Conservation (phyloP, 2,113 vertebrate genomes). For the Brienomyrus brachyistius region DNA sequence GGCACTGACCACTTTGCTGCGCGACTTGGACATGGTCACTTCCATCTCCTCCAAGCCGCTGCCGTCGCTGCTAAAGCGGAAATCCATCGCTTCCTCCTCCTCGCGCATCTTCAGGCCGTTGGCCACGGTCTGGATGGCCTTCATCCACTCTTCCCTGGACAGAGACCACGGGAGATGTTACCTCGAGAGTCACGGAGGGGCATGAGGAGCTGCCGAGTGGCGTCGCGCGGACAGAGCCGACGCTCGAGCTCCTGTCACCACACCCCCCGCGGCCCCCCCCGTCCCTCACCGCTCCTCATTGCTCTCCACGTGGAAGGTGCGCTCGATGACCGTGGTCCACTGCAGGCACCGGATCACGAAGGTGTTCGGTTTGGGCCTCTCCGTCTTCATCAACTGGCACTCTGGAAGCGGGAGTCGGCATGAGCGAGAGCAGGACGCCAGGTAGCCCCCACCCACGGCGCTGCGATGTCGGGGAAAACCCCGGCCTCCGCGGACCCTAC, state of each 20-base stretch:
- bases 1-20: conserved; percentile 69
- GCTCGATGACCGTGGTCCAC: conserved; percentile 84
- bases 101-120: conserved; percentile 73
- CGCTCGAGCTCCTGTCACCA: no score
- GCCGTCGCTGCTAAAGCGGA: conserved; percentile 60
- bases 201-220: neutral
- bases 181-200: neutral
- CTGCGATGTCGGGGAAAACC: neutral
- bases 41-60: conserved; percentile 71
- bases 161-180: neutral
- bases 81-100: conserved; percentile 64
- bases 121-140: conserved; percentile 77
- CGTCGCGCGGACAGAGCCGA: neutral
- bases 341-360: conserved; percentile 85
- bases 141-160: conserved; percentile 78
- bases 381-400: conserved; percentile 69
- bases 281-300: conserved; percentile 66
- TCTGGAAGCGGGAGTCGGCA: conserved; percentile 33
- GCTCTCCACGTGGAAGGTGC: conserved; percentile 82
- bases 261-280: neutral
- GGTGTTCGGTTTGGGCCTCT: conserved; percentile 76
- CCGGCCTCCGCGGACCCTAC: conserved; percentile 36
- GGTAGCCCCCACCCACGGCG: neutral
- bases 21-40: conserved; percentile 61
- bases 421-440: neutral